Base-by-base conservation (phyloP, 2,113 vertebrate genomes). In the Balaeniceps rex region DNA sequence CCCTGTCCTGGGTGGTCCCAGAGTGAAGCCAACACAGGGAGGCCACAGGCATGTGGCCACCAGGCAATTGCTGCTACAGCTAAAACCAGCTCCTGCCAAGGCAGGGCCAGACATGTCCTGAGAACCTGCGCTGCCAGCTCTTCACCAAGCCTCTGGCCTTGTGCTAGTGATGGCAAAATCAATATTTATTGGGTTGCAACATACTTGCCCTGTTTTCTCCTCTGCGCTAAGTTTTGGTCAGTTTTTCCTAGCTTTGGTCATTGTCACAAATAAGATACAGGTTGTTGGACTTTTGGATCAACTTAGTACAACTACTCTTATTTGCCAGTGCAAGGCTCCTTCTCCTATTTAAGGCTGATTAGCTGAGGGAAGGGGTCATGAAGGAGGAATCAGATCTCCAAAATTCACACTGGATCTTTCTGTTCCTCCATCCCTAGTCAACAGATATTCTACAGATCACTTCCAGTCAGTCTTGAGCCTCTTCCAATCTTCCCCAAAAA, bases 21-120 rank as follows among this genome's bases (percentile, higher is more conserved):
- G 33, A 51, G 19, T 1, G 2, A 86, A 76, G 19, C 42, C 25
- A 44, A 40, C 8, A 1, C 47, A 25, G 19, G 22, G 18, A 60
- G 19, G 24, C 8, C 29, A 71, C 16, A 68, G 42, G 25, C 14
- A 47, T 0, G 0, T 65, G 75, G 16, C 31, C 47, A 72, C 28
- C 1, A 5, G 38, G 36, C 7, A 3, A 14, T 7, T 25, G 25
- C 19, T 69, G 29, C 33, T 33, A 12, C 1, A 0, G 9, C 22
- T 40, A 34, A n/a, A 60, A 72, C 25, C 14, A 64, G 19, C 42
- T 63, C 31, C 6, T 9, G 19, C 21, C 26, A 19, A 78, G 24
- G 22, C 57, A 72, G 26, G 7, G 23, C 31, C 44, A 72, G 3
- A 2, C 10, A 12, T 0, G 2, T 40, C 25, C 55, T 44, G 38